Evolutionary conservation across 1,140 invertebrate species (phyloP).

Genomic region (Anagrus nilaparvatae): DNA sequence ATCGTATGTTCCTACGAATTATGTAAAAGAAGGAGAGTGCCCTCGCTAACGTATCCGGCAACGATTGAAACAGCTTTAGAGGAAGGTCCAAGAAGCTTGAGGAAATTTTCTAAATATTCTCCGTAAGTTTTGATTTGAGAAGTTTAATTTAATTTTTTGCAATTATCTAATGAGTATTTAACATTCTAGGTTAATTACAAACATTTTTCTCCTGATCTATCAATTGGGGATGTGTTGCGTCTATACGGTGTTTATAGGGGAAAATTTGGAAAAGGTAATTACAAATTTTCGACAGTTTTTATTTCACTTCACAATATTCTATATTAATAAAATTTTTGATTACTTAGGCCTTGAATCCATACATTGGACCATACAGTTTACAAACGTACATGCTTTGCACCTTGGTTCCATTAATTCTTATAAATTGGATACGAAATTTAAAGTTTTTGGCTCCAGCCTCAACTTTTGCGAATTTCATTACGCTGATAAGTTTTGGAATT

Average conservation of each 20-base stretch:
- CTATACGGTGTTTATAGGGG: conserved; percentile 77
- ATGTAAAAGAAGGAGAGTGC: conserved; percentile 56
- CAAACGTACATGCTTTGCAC: conserved; percentile 51
- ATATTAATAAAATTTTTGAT: no score
- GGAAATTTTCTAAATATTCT: conserved; percentile 45
- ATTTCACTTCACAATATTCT: no score
- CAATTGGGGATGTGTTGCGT: conserved; percentile 86
- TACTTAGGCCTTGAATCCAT: conserved; percentile 37
- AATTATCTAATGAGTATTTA: conserved; percentile 33
- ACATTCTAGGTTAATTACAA: conserved; percentile 47
- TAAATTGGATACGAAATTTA: conserved; percentile 66
- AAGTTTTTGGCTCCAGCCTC: conserved; percentile 75
- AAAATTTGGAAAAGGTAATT: conserved; percentile 59
- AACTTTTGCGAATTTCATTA: conserved; percentile 65
- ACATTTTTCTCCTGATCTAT: conserved; percentile 66
- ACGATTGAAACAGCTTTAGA: conserved; percentile 59
- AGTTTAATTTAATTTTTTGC: conserved; percentile 30
- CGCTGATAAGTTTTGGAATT: conserved; percentile 58
- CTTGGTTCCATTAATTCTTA: conserved; percentile 55
- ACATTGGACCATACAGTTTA: conserved; percentile 30
- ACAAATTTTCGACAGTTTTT: no score
- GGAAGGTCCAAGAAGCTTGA: conserved; percentile 56
- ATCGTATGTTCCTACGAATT: conserved; percentile 59
- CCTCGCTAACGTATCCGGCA: conserved; percentile 60
- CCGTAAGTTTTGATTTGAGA: conserved; percentile 37